A percentile compares a stretch with the other conserved stretches of the same genome.
Evolutionary conservation across 2,797 vertebrate genomes (phyloP).

Genomic region (Scolopax bukidnonensis): DNA sequence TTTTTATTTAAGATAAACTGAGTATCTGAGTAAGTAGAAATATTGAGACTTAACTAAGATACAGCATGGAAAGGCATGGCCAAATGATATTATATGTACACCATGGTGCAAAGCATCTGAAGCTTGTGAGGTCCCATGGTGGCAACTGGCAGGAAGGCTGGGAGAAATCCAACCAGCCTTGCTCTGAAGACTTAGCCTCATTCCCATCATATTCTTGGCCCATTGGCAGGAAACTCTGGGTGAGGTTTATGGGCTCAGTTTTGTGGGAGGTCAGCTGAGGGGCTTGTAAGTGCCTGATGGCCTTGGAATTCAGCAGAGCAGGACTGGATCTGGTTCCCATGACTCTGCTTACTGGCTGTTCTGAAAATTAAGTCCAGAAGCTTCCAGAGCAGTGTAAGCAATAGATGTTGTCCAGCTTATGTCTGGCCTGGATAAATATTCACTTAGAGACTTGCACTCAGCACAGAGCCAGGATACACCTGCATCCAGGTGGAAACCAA

Average conservation of each 20-base stretch:
- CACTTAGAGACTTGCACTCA: not conserved
- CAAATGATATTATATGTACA: not conserved
- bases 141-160: not conserved
- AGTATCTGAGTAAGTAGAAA: not conserved
- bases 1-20: conserved; percentile 2
- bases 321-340: not conserved
- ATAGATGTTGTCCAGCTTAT: not conserved
- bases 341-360: not conserved
- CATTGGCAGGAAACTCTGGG: not conserved
- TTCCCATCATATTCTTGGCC: not conserved
- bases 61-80: not conserved
- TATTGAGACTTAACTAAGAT: not conserved
- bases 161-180: not conserved
- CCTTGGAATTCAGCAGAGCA: not conserved
- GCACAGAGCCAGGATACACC: not conserved
- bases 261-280: not conserved
- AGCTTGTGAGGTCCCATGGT: not conserved
- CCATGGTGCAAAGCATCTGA: not conserved
- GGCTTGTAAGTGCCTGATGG: not conserved
- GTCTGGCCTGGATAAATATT: not conserved
- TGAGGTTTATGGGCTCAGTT: conserved; percentile 16
- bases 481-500: not conserved
- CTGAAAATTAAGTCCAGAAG: conserved; percentile 26
- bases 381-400: not conserved
- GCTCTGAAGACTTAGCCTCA: not conserved